Conservation (phyloP, 92 coral and sea anemone genomes). For the Hydrozoanthus gracilis region DNA sequence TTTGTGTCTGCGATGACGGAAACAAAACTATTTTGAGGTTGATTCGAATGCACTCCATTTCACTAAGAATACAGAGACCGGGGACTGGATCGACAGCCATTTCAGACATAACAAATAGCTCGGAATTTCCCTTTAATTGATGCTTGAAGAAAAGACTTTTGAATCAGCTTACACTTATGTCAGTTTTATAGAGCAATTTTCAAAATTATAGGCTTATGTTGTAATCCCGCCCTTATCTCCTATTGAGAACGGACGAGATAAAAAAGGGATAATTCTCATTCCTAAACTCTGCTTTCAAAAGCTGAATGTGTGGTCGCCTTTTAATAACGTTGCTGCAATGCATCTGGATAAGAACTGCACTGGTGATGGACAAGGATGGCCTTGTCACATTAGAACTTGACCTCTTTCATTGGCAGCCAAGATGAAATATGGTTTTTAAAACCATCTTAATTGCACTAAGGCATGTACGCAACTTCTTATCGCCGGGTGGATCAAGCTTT, state of each 20-base stretch:
- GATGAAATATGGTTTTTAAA: slow-evolving; percentile 37
- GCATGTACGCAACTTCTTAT: not conserved
- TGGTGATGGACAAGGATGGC: slow-evolving; percentile 24
- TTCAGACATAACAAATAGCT: not conserved
- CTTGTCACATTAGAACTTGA: slow-evolving; percentile 34
- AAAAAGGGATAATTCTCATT: not conserved
- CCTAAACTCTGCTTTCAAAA: not conserved
- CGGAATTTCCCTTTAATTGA: not conserved
- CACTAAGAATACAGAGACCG: too few relatives aligned
- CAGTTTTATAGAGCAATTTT: slow-evolving; percentile 5
- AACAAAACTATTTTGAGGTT: not conserved
- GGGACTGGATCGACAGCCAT: too few relatives aligned
- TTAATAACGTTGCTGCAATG: not conserved
- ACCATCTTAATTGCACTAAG: slow-evolving; percentile 36
- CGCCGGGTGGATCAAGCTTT: slow-evolving; percentile 21
- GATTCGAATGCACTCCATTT: not conserved
- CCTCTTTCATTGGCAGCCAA: slow-evolving; percentile 31
- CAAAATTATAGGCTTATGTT: not conserved
- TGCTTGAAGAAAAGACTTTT: not conserved
- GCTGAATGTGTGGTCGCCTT: slow-evolving; percentile 39
- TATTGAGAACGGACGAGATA: slow-evolving; percentile 19
- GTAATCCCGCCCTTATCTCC: slow-evolving; percentile 33
- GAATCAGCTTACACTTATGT: not conserved
- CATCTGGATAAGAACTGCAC: slow-evolving; percentile 8
- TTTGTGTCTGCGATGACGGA: not conserved